These are phyloP conservation scores for Diorhabda elongata DNA, from an alignment of 1,140 invertebrate species.

Conservation along the genomic window DNA sequence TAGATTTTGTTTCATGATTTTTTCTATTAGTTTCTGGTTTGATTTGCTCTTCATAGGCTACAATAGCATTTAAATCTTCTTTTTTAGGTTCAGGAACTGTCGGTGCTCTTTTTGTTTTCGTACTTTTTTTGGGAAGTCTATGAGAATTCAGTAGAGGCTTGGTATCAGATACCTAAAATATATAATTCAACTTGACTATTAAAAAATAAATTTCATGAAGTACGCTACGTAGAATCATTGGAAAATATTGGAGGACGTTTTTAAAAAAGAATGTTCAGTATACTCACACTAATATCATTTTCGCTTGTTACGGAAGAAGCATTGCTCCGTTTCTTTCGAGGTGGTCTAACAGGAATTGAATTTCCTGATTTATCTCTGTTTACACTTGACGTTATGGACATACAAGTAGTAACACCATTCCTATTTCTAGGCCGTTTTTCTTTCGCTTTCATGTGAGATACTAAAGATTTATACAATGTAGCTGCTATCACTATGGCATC, in stretches of 20 bases:
- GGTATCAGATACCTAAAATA: constrained; percentile 35
- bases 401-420: constrained; percentile 55
- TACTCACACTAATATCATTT: constrained; percentile 50
- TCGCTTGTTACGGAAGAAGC: constrained; percentile 58
- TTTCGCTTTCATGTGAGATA: constrained; percentile 69
- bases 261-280: background rate
- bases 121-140: constrained; percentile 37
- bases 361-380: constrained; percentile 44
- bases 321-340: constrained; percentile 56
- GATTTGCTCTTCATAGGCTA: constrained; percentile 51
- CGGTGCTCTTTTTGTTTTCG: constrained; percentile 41
- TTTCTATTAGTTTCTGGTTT: constrained; percentile 43
- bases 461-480: constrained; percentile 79
- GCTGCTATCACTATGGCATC: constrained; percentile 87
- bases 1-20: constrained; percentile 46
- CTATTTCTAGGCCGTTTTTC: constrained; percentile 56
- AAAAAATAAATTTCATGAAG: background rate
- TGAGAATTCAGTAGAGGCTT: constrained; percentile 28
- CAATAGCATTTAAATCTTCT: constrained; percentile 47
- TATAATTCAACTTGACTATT: no score
- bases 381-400: constrained; percentile 39
- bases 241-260: background rate
- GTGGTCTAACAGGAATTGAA: constrained; percentile 52
- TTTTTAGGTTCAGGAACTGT: constrained; percentile 46
- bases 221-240: background rate